Evolutionary conservation across 2,113 vertebrate species (phyloP).

Genomic region (Rana temporaria): DNA sequence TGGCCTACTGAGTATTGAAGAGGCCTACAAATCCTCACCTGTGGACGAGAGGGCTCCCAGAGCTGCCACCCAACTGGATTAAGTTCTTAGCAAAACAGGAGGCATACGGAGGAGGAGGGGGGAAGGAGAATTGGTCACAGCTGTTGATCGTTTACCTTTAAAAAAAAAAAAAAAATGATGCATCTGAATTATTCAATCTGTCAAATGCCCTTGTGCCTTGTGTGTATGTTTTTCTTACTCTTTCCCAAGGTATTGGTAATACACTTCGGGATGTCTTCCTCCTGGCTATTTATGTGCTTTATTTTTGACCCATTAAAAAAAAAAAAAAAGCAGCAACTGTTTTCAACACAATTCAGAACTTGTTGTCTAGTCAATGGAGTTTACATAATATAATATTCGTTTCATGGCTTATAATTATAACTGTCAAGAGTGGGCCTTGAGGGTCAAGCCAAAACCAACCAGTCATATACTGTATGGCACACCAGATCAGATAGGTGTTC

Average conservation of each 20-base stretch:
- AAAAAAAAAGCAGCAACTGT: neutral
- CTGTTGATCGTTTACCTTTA: constrained; percentile 60
- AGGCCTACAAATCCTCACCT: constrained; percentile 84
- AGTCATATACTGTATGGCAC: too few species aligned
- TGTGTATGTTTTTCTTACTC: constrained; percentile 22
- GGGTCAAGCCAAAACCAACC: too few species aligned
- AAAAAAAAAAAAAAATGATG: constrained; percentile 57
- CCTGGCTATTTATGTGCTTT: neutral
- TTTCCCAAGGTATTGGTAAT: neutral
- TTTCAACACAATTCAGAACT: too few species aligned
- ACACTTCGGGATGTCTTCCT: neutral
- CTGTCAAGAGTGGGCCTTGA: too few species aligned
- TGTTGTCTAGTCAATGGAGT: neutral
- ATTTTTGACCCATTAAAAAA: constrained; percentile 35
- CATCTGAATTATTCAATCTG: constrained; percentile 54
- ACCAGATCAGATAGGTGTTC: too few species aligned
- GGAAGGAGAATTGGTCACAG: constrained; percentile 61
- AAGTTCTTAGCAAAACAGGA: constrained; percentile 74
- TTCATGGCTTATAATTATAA: constrained; percentile 9
- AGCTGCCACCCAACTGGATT: constrained; percentile 78
- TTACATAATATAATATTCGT: neutral
- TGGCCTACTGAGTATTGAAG: constrained; percentile 88
- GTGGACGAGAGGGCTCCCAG: constrained; percentile 83
- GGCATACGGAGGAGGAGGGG: constrained; percentile 48
- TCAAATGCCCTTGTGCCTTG: constrained; percentile 20